These are phyloP conservation scores for Pseudococcus viburni DNA, from an alignment of 2,888 invertebrate genomes.

Conservation along the genomic window DNA sequence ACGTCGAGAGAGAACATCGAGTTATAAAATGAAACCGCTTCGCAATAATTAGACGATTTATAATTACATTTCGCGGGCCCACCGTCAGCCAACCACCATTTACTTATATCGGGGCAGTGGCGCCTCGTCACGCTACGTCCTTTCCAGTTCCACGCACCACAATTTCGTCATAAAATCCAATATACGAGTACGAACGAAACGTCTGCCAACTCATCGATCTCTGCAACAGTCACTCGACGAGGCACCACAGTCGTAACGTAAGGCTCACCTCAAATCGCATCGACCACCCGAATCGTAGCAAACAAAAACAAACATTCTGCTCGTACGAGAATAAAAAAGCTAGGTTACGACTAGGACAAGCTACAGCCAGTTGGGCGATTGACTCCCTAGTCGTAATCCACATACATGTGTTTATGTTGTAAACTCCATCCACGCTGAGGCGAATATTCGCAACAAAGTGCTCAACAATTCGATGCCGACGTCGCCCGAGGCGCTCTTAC, in stretches of 20 bases:
- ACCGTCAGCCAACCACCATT: not conserved
- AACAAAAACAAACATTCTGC: not conserved
- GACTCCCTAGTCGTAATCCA: not conserved
- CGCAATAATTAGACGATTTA: constrained; percentile 11
- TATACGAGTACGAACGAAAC: not conserved
- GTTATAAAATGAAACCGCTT: constrained; percentile 10
- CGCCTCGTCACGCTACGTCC: no score
- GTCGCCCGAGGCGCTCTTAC: not conserved
- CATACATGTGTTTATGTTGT: not conserved
- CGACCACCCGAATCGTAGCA: not conserved
- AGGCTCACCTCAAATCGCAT: not conserved
- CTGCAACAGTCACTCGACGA: not conserved
- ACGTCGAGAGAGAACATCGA: not conserved
- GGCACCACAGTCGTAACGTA: not conserved
- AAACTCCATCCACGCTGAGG: not conserved
- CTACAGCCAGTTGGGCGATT: not conserved
- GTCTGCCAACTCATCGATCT: not conserved
- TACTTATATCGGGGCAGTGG: not conserved
- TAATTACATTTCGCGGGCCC: not conserved
- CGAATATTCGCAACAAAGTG: constrained; percentile 31
- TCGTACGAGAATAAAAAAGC: not conserved
- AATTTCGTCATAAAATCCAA: not conserved
- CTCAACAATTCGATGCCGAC: not conserved
- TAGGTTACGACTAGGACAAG: constrained; percentile 40
- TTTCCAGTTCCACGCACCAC: not conserved